Conservation (phyloP, 2,797 vertebrate species). For the Octomys mimax region DNA sequence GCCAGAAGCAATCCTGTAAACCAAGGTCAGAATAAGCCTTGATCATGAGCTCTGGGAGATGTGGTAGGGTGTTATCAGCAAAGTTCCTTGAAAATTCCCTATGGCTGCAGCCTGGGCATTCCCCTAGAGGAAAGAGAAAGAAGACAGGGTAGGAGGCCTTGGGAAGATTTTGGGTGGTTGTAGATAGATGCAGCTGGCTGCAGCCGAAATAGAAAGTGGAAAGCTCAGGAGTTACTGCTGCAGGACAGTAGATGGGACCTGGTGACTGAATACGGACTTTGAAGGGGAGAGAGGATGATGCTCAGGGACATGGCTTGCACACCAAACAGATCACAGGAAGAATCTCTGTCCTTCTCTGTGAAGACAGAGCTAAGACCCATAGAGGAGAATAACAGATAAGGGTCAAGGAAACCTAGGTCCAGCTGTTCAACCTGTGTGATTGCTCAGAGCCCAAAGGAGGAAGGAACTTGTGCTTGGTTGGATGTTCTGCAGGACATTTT, state of each 20-base stretch:
- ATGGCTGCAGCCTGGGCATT: not conserved
- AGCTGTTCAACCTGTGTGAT: not conserved
- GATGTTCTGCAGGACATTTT: not conserved
- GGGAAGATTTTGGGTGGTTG: not conserved
- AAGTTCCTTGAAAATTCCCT: slow-evolving; percentile 15
- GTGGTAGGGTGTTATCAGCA: not conserved
- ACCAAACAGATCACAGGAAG: not conserved
- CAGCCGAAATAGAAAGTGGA: not conserved
- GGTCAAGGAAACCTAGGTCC: not conserved
- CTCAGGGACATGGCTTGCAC: not conserved
- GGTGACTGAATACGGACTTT: not conserved
- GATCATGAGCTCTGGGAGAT: not conserved
- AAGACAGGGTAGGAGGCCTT: not conserved
- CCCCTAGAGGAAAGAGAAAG: not conserved
- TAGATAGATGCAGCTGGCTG: not conserved
- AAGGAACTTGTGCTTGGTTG: not conserved
- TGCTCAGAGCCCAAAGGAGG: no score
- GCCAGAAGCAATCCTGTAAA: not conserved
- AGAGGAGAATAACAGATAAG: not conserved
- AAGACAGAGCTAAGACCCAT: not conserved
- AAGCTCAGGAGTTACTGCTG: not conserved
- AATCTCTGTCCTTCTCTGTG: not conserved
- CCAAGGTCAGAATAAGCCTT: not conserved
- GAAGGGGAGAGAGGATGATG: not conserved
- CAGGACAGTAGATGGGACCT: not conserved